A percentile compares a stretch with the other conserved stretches of the same genome.
These are phyloP conservation scores for Tribolium madens DNA, from an alignment of 1,140 invertebrate genomes.

Conservation along the genomic window DNA sequence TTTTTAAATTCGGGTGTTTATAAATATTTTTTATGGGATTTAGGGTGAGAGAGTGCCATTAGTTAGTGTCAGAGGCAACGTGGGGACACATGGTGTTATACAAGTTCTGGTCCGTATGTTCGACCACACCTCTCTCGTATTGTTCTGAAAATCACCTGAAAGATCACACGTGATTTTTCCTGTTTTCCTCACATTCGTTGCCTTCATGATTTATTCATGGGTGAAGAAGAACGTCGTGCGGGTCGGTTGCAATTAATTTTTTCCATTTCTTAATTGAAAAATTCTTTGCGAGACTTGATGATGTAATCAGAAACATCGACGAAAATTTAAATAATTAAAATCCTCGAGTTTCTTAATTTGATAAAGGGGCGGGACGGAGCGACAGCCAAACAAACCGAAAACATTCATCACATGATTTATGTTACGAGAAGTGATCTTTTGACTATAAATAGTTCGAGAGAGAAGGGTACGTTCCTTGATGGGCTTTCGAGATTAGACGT, in stretches of 20 bases:
- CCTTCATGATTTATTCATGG: neutral
- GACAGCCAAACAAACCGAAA: constrained; percentile 42
- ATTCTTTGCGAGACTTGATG: constrained; percentile 21
- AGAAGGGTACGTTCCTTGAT: constrained; percentile 28
- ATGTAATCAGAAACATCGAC: constrained; percentile 32
- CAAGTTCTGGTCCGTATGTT: constrained; percentile 37
- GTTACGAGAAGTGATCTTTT: neutral
- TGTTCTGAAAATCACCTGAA: constrained; percentile 42
- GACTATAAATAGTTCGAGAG: constrained; percentile 38
- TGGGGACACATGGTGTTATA: constrained; percentile 33
- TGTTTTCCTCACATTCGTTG: neutral
- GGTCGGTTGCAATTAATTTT: constrained; percentile 15
- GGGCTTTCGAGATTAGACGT: constrained; percentile 36
- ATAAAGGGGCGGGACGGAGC: constrained; percentile 28
- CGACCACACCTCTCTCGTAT: constrained; percentile 45
- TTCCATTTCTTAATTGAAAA: constrained; percentile 34
- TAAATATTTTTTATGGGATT: constrained; percentile 12
- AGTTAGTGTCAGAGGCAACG: constrained; percentile 37
- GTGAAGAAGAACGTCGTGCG: neutral
- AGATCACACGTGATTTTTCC: constrained; percentile 13
- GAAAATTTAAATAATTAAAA: constrained; percentile 40
- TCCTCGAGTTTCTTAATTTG: constrained; percentile 36
- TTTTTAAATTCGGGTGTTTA: constrained; percentile 1
- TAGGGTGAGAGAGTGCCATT: constrained; percentile 16
- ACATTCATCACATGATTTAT: constrained; percentile 46